Conservation (phyloP, 2,888 invertebrate species). For the Ctena decussata region DNA sequence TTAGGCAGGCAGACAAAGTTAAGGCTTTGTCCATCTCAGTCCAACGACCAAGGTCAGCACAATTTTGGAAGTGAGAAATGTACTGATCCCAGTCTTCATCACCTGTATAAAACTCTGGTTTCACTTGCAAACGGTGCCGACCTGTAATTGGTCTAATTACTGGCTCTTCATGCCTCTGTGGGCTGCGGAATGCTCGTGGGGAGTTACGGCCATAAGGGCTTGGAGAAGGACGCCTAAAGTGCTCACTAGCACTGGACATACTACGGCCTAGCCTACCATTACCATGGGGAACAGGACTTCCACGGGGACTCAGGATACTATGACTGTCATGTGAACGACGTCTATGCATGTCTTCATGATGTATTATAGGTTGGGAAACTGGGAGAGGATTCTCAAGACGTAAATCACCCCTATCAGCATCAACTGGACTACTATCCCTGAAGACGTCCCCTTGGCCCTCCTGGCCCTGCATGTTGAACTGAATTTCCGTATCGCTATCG, state of each 20-base stretch:
- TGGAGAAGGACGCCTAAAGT: not conserved
- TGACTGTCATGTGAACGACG: not conserved
- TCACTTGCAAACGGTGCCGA: not conserved
- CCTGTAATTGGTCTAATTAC: not conserved
- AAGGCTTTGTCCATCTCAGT: constrained; percentile 24
- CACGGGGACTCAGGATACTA: too few relatives aligned
- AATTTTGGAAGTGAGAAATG: constrained; percentile 28
- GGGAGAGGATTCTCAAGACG: not conserved
- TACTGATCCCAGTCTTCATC: constrained; percentile 5
- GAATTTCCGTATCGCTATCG: not conserved
- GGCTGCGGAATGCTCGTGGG: not conserved
- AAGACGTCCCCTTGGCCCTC: not conserved
- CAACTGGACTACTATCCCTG: too few relatives aligned
- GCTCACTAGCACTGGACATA: too few relatives aligned
- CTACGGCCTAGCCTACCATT: not conserved
- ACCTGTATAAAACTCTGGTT: not conserved
- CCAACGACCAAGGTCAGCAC: constrained; percentile 29
- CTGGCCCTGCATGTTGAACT: not conserved
- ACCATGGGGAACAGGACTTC: too few relatives aligned
- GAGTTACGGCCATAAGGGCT: not conserved
- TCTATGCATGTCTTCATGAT: not conserved
- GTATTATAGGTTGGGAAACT: not conserved
- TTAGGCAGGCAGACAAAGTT: constrained; percentile 25
- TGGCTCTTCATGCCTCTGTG: not conserved
- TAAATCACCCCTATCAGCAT: not conserved